Percentiles rank a stretch among this genome's conserved stretches.
Evolutionary conservation across 2,113 vertebrate genomes (phyloP).

Genomic region (Sinocyclocheilus maitianheensis): DNA sequence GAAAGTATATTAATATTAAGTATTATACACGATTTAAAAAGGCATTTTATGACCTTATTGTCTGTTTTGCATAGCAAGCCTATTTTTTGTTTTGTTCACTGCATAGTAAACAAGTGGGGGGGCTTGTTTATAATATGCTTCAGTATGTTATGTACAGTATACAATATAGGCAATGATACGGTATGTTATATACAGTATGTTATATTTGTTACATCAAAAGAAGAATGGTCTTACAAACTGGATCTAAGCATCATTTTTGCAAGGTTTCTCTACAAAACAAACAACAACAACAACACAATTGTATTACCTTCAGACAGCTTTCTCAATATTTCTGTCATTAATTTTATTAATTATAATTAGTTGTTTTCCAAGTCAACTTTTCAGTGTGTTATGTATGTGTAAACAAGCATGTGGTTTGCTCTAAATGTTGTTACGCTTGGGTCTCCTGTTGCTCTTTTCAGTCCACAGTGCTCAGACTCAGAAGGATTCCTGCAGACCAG

Average conservation of each 20-base stretch:
- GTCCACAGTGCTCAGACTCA: background rate
- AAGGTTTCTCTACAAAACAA: background rate
- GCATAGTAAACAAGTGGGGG: background rate
- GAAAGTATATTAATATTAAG: too few relatives aligned
- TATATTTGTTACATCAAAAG: background rate
- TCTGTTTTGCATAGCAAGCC: too few relatives aligned
- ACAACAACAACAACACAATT: background rate
- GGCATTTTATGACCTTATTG: too few relatives aligned
- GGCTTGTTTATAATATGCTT: background rate
- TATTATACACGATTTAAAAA: too few relatives aligned
- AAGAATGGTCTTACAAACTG: background rate
- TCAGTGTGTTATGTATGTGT: background rate
- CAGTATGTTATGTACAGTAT: too few relatives aligned
- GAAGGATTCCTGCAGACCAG: constrained; percentile 52
- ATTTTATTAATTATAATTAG: background rate
- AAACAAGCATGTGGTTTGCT: background rate
- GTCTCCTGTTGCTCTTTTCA: constrained; percentile 27
- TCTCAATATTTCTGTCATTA: background rate
- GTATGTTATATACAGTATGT: background rate
- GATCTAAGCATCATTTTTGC: background rate
- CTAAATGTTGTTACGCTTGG: background rate
- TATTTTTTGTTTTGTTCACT: background rate
- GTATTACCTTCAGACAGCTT: background rate
- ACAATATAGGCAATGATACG: background rate
- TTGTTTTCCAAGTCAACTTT: background rate